phyloP scores from a whole-genome alignment of 2,888 invertebrate species.

The Dorcus parallelipipedus region DNA sequence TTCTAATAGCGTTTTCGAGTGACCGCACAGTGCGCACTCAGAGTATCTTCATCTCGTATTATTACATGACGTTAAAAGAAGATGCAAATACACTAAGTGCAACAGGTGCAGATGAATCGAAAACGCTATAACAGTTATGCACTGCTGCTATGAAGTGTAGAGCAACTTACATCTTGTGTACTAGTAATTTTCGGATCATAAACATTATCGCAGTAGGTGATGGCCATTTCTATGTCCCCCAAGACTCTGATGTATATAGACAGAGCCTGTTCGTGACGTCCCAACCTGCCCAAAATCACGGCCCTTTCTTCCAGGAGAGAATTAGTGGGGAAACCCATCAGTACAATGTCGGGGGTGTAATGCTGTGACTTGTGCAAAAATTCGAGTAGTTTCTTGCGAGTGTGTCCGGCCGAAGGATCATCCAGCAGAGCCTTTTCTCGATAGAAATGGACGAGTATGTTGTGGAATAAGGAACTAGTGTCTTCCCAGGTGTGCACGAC shows the following conservation, averaged over 20 bases:
- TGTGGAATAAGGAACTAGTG: constrained; percentile 80
- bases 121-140: no score
- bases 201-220: constrained; percentile 77
- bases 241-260: constrained; percentile 88
- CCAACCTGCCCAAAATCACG: constrained; percentile 86
- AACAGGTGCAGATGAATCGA: no score
- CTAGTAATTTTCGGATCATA: constrained; percentile 41
- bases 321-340: constrained; percentile 83
- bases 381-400: constrained; percentile 63
- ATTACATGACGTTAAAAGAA: no score
- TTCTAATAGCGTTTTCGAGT: no score
- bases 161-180: constrained; percentile 21
- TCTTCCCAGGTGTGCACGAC: constrained; percentile 90
- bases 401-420: constrained; percentile 48
- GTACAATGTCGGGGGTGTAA: constrained; percentile 83
- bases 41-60: no score
- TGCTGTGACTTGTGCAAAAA: constrained; percentile 77
- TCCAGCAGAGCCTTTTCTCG: constrained; percentile 61
- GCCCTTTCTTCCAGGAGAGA: constrained; percentile 89
- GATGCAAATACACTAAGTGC: no score
- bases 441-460: constrained; percentile 86
- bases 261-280: constrained; percentile 88
- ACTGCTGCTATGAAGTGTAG: no score
- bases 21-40: no score
- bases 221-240: constrained; percentile 78